Percentiles rank a stretch among this genome's conserved stretches.
These are phyloP conservation scores for Acanthis flammea DNA, from an alignment of 2,797 vertebrate genomes.

Conservation along the genomic window DNA sequence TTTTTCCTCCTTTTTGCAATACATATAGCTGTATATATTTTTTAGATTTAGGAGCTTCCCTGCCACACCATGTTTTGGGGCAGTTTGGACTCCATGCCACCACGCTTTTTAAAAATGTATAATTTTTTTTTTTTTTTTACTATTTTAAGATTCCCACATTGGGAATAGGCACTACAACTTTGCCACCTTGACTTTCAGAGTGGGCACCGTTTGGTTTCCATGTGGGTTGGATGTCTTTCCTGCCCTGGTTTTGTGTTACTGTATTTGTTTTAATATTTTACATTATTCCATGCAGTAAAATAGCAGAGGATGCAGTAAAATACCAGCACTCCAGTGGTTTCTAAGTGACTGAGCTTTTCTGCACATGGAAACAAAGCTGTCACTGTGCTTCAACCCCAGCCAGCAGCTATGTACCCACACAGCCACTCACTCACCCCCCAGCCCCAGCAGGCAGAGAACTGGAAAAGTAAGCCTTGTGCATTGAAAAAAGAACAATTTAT, in stretches of 20 bases:
- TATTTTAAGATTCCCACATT: neutral
- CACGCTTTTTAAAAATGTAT: neutral
- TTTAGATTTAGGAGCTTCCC: neutral
- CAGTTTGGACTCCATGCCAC: neutral
- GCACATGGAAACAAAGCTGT: neutral
- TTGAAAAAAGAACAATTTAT: neutral
- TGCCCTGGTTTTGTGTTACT: neutral
- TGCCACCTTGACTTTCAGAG: neutral
- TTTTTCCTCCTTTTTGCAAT: neutral
- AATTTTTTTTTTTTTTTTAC: neutral
- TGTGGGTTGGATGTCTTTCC: neutral
- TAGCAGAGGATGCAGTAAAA: neutral
- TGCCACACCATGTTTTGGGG: neutral
- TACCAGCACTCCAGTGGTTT: neutral
- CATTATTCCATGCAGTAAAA: neutral
- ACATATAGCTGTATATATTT: neutral
- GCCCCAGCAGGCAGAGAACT: accelerated
- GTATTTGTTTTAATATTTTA: neutral
- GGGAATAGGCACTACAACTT: neutral
- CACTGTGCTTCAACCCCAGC: neutral
- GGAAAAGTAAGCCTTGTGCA: neutral
- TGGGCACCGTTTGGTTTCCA: neutral
- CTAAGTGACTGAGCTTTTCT: neutral
- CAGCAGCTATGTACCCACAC: neutral
- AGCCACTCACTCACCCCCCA: neutral